These are phyloP conservation scores for Himalopsyche japonica DNA, from an alignment of 2,888 invertebrate genomes.

Conservation along the genomic window DNA sequence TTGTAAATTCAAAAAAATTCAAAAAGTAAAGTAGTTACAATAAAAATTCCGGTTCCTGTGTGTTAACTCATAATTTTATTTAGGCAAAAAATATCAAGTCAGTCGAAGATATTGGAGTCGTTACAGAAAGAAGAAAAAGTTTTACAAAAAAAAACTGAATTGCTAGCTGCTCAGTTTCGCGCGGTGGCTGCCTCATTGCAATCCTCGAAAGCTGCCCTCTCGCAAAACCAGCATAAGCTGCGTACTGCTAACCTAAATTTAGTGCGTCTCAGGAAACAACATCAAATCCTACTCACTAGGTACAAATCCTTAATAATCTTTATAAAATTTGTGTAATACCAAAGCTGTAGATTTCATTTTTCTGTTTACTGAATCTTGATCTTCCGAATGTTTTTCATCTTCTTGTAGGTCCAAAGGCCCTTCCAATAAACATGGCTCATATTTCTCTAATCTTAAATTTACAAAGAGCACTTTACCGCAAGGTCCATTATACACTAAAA, in stretches of 20 bases:
- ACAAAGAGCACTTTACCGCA: background rate
- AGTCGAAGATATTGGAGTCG: slow-evolving; percentile 53
- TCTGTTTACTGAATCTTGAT: too few relatives aligned
- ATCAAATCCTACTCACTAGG: slow-evolving; percentile 55
- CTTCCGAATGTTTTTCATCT: background rate
- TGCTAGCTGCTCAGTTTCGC: slow-evolving; percentile 52
- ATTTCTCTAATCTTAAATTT: background rate
- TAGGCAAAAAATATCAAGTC: slow-evolving; percentile 57
- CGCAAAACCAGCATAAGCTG: slow-evolving; percentile 54
- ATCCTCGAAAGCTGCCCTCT: slow-evolving; percentile 53
- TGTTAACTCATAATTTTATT: background rate
- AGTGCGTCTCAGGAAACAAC: slow-evolving; percentile 51
- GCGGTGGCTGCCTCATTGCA: slow-evolving; percentile 50
- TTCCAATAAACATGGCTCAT: background rate
- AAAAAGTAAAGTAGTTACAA: too few relatives aligned
- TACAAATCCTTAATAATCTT: slow-evolving; percentile 35
- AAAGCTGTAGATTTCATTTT: too few relatives aligned
- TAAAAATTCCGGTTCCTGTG: too few relatives aligned
- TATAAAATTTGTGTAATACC: too few relatives aligned
- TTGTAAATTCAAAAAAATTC: too few relatives aligned
- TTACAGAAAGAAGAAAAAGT: slow-evolving; percentile 54
- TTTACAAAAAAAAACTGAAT: slow-evolving; percentile 54
- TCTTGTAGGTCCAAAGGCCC: background rate
- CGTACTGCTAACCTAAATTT: slow-evolving; percentile 50
- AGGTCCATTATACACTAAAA: background rate